These are phyloP conservation scores for Lissocephala sabroskyi DNA, from an alignment of 2,888 invertebrate genomes.

Conservation along the genomic window DNA sequence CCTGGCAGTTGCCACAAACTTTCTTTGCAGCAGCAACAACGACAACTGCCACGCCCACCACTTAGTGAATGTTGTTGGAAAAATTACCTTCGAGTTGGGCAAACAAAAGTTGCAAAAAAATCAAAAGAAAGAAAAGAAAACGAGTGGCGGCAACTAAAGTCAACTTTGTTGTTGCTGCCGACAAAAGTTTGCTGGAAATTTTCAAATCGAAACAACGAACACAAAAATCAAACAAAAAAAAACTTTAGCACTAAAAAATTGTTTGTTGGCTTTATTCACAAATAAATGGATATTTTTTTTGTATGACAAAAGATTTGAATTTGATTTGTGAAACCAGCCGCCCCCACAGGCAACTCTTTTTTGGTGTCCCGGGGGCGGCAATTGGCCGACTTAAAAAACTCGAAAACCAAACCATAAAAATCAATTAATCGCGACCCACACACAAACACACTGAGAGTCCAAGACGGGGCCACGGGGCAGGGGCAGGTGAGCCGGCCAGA, in stretches of 20 bases:
- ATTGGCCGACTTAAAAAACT: neutral
- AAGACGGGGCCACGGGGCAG: neutral
- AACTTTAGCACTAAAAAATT: neutral
- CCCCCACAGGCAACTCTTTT: neutral
- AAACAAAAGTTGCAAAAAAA: too few relatives aligned
- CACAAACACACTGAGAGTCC: slow-evolving; percentile 7
- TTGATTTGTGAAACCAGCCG: too few relatives aligned
- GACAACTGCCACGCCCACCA: slow-evolving; percentile 5
- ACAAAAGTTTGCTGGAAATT: slow-evolving; percentile 32
- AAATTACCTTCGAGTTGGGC: slow-evolving; percentile 1
- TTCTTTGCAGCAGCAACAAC: neutral
- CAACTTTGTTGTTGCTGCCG: slow-evolving; percentile 18
- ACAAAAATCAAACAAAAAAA: slow-evolving; percentile 1
- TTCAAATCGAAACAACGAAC: slow-evolving; percentile 2
- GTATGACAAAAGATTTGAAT: too few relatives aligned
- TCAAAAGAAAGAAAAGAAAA: neutral
- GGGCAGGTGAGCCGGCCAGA: neutral
- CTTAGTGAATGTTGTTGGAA: neutral
- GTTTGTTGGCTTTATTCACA: too few relatives aligned
- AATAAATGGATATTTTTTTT: too few relatives aligned
- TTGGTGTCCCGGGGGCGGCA: neutral
- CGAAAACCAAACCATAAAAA: slow-evolving; percentile 17
- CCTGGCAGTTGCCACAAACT: slow-evolving; percentile 7
- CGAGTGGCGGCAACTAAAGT: too few relatives aligned
- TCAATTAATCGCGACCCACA: slow-evolving; percentile 21